phyloP scores from a whole-genome alignment of 2,113 vertebrate species.

The Syngnathus floridae region DNA sequence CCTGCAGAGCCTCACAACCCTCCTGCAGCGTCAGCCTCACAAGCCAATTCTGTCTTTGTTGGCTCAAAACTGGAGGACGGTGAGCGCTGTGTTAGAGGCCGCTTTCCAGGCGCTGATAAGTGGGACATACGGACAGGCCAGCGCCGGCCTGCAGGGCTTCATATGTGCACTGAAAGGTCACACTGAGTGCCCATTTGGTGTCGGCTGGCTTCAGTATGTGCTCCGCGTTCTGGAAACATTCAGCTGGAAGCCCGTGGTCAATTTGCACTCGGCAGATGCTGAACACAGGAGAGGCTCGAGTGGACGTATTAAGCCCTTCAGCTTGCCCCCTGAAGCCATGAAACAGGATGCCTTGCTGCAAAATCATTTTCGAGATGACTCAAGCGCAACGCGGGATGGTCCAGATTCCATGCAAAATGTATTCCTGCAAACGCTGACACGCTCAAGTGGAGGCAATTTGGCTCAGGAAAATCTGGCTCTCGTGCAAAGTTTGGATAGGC shows the following conservation, averaged over 20 bases:
- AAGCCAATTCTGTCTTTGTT: constrained; percentile 69
- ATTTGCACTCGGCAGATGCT: constrained; percentile 67
- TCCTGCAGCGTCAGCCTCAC: constrained; percentile 71
- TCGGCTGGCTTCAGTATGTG: constrained; percentile 78
- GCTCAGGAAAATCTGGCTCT: constrained; percentile 67
- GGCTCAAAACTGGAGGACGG: constrained; percentile 79
- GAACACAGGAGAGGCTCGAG: constrained; percentile 38
- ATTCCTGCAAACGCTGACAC: constrained; percentile 73
- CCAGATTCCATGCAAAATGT: constrained; percentile 60
- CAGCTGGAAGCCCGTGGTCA: constrained; percentile 81
- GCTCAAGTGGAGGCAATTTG: constrained; percentile 57
- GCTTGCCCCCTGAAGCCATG: constrained; percentile 59
- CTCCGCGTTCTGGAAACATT: constrained; percentile 72
- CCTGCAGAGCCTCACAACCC: constrained; percentile 72
- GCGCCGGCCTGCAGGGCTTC: constrained; percentile 71
- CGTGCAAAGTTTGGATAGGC: constrained; percentile 72
- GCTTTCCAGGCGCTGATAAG: constrained; percentile 75
- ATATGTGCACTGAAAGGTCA: constrained; percentile 75
- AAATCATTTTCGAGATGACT: constrained; percentile 47
- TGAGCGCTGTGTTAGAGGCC: constrained; percentile 75
- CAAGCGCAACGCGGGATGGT: constrained; percentile 25
- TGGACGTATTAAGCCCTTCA: constrained; percentile 70
- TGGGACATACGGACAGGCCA: constrained; percentile 71
- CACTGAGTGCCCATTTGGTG: constrained; percentile 70
- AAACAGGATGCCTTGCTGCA: constrained; percentile 31